phyloP scores from a whole-genome alignment of 2,113 vertebrate genomes.

The Oenanthe oenanthe region DNA sequence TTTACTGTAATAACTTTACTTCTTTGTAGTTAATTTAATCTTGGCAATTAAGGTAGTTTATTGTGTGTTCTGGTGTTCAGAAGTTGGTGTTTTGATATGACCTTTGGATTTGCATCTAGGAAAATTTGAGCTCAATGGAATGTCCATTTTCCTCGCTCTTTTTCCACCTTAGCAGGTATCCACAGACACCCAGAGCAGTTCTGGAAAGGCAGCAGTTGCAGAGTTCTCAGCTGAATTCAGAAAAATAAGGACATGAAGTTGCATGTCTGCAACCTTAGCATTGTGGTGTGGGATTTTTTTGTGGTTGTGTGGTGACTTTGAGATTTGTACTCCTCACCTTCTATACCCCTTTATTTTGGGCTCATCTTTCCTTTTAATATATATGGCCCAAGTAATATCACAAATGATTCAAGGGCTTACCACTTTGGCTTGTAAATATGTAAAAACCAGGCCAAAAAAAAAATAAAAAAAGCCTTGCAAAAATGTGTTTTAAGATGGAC shows the following conservation, averaged over 20 bases:
- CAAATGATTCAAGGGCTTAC: background rate
- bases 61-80: background rate
- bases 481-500: background rate
- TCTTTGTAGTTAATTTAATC: background rate
- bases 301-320: background rate
- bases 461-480: background rate
- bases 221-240: background rate
- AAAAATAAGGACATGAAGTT: background rate
- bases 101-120: background rate
- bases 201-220: background rate
- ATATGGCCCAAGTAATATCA: background rate
- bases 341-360: background rate
- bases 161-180: background rate
- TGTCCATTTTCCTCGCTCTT: accelerated
- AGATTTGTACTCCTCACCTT: background rate
- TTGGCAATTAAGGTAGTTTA: background rate
- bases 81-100: background rate
- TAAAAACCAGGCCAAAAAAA: background rate
- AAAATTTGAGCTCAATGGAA: background rate
- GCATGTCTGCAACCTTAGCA: accelerated
- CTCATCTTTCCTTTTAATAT: background rate
- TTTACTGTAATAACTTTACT: background rate
- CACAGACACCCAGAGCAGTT: background rate
- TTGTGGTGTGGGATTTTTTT: background rate
- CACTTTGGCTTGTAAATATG: background rate